Percentiles rank a stretch among this genome's conserved stretches.
Conservation (phyloP, 2,113 vertebrate genomes). For the Platysternon megacephalum region DNA sequence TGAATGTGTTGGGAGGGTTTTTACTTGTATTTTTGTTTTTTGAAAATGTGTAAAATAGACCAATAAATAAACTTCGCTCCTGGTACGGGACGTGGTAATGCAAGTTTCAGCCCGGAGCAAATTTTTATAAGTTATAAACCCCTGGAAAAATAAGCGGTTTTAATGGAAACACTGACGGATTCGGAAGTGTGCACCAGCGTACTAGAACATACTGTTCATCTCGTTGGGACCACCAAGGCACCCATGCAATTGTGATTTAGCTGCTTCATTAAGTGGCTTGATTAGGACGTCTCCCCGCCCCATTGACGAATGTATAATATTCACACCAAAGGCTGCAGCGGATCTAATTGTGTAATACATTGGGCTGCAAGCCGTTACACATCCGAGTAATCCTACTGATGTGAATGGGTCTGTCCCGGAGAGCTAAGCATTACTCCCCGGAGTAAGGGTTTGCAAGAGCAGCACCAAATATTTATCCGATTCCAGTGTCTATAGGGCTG, state of each 20-base stretch:
- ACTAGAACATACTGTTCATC: neutral
- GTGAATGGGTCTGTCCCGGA: fast-evolving
- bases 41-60: conserved; percentile 28
- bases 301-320: neutral
- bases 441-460: neutral
- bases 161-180: neutral
- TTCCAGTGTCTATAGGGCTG: neutral
- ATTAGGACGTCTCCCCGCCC: neutral
- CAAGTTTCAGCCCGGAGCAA: conserved; percentile 23
- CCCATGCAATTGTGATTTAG: neutral
- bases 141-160: neutral
- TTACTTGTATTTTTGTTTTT: neutral
- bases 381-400: neutral
- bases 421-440: fast-evolving
- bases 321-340: neutral
- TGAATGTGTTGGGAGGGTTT: neutral
- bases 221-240: neutral
- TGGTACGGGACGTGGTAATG: neutral
- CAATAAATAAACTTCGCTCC: conserved; percentile 34
- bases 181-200: neutral
- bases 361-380: neutral
- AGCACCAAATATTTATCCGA: neutral
- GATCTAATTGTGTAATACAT: neutral
- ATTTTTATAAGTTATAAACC: neutral
- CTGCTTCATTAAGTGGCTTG: neutral